phyloP scores from a whole-genome alignment of 2,888 invertebrate genomes.

The Pyrrhosoma nymphula region DNA sequence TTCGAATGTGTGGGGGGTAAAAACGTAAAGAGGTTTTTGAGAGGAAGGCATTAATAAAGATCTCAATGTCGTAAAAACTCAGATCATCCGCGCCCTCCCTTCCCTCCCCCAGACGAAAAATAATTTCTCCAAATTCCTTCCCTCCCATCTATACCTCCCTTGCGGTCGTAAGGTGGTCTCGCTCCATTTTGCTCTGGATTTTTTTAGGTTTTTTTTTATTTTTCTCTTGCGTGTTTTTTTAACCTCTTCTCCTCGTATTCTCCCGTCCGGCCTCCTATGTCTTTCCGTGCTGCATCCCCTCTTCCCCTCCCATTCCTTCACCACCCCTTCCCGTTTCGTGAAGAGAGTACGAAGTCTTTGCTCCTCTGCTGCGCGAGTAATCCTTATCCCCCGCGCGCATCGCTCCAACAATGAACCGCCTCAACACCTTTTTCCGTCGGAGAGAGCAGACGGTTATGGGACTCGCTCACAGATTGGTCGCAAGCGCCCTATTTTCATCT shows the following conservation, averaged over 20 bases:
- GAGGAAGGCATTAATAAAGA: slow-evolving; percentile 39
- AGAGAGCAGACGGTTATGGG: slow-evolving; percentile 11
- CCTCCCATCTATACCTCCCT: not conserved
- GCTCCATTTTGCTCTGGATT: not conserved
- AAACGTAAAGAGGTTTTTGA: not conserved
- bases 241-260: too few species aligned
- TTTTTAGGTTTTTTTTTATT: too few species aligned
- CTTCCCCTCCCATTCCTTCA: not conserved
- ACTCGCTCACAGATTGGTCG: slow-evolving; percentile 2
- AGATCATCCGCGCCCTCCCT: not conserved
- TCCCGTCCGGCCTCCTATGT: not conserved
- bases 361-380: not conserved
- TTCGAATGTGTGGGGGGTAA: not conserved
- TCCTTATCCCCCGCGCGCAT: not conserved
- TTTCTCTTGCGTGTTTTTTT: too few species aligned
- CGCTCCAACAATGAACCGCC: slow-evolving; percentile 16
- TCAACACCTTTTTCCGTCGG: not conserved
- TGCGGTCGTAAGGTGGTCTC: not conserved
- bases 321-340: too few species aligned
- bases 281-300: not conserved
- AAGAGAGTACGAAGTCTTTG: not conserved
- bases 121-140: not conserved
- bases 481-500: not conserved
- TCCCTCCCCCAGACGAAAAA: not conserved
- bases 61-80: not conserved